A percentile compares a stretch with the other conserved stretches of the same genome.
phyloP scores from a whole-genome alignment of 2,113 vertebrate species.

The Melanerpes formicivorus region DNA sequence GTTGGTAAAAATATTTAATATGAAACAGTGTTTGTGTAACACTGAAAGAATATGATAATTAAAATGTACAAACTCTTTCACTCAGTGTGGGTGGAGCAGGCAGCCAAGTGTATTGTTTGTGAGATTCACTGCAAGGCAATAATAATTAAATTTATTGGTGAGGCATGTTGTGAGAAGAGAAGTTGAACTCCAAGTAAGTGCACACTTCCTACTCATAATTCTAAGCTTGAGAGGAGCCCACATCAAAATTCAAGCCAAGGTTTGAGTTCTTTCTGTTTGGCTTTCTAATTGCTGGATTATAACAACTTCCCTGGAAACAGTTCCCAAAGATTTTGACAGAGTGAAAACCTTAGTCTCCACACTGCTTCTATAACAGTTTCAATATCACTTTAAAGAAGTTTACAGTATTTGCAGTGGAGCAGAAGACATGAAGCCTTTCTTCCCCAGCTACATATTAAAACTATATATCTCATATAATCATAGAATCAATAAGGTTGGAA shows the following conservation, averaged over 20 bases:
- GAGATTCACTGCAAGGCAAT: conserved; percentile 41
- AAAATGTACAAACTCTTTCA: conserved; percentile 56
- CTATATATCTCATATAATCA: not conserved
- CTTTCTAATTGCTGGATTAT: not conserved
- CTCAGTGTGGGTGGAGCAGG: conserved; percentile 46
- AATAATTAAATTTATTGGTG: conserved; percentile 64
- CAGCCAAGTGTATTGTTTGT: conserved; percentile 46
- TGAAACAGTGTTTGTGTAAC: conserved; percentile 16
- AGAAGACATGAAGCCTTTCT: not conserved
- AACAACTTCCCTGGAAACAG: not conserved
- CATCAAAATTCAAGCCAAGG: not conserved
- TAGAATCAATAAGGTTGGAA: too few relatives aligned
- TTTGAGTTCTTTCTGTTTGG: not conserved
- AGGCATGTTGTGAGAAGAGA: conserved; percentile 23
- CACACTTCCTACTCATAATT: not conserved
- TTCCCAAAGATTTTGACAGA: not conserved
- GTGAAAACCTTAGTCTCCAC: not conserved
- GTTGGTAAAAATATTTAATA: conserved; percentile 36
- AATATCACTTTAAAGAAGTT: not conserved
- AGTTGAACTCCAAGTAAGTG: conserved; percentile 5
- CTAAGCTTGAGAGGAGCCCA: not conserved
- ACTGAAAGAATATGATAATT: conserved; percentile 57
- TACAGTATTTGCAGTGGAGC: not conserved
- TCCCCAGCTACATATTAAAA: not conserved
- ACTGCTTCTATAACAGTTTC: not conserved